A percentile compares a stretch with the other conserved stretches of the same genome.
Evolutionary conservation across 2,113 vertebrate genomes (phyloP).

Genomic region (Dicentrarchus labrax): DNA sequence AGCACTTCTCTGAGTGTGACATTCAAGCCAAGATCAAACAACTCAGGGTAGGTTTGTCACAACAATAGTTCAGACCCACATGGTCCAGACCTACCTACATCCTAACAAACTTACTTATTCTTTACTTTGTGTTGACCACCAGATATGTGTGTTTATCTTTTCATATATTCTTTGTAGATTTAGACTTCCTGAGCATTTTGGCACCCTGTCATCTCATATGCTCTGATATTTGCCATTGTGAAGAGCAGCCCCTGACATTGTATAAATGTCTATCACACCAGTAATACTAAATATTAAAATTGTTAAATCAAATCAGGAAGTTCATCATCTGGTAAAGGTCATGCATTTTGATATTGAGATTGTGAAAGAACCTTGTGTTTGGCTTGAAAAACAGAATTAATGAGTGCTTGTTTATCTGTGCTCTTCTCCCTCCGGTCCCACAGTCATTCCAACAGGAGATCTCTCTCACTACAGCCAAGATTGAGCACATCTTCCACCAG

Average conservation of each 20-base stretch:
- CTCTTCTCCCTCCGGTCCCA: neutral
- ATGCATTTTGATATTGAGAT: neutral
- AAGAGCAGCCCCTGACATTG: neutral
- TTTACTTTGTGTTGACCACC: neutral
- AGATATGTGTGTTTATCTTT: neutral
- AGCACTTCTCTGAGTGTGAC: slow-evolving; percentile 98
- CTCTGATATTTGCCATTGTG: neutral
- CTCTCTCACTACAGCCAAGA: slow-evolving; percentile 90
- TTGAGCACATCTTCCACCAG: slow-evolving; percentile 92
- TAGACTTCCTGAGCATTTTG: neutral
- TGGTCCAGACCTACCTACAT: too few relatives aligned
- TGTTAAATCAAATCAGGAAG: neutral
- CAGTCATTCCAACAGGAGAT: slow-evolving; percentile 98
- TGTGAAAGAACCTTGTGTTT: slow-evolving; percentile 16
- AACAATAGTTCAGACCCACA: neutral
- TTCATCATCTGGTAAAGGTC: neutral
- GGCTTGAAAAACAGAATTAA: neutral
- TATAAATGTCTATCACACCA: neutral
- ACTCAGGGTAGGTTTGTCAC: slow-evolving; percentile 87
- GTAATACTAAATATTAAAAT: neutral
- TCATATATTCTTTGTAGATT: neutral
- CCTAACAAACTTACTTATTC: neutral
- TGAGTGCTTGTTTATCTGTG: neutral
- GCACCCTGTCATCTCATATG: neutral
- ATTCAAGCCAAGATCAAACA: slow-evolving; percentile 98